phyloP scores from a whole-genome alignment of 2,888 invertebrate genomes.

The Nezara viridula region DNA sequence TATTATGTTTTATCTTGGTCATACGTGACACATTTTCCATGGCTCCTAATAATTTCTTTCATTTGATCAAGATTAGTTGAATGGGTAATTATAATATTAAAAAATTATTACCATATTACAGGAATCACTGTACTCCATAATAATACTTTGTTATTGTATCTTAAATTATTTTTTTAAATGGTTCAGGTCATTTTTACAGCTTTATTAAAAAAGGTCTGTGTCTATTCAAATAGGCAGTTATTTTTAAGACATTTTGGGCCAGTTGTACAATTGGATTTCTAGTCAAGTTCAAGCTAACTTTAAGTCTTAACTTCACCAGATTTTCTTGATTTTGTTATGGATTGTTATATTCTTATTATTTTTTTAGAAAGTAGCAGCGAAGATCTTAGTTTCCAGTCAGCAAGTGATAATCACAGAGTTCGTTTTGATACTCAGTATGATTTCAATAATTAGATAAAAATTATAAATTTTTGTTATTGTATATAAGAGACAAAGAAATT shows the following conservation, averaged over 20 bases:
- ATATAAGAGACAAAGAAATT: slow-evolving; percentile 57
- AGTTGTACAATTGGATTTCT: too few species aligned
- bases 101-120: too few species aligned
- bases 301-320: background rate
- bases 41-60: too few species aligned
- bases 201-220: too few species aligned
- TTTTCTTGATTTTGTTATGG: background rate
- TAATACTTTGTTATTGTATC: background rate
- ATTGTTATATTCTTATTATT: background rate
- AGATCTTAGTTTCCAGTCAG: slow-evolving; percentile 61
- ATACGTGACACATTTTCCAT: too few species aligned
- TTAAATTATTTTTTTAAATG: too few species aligned
- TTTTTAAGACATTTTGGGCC: background rate
- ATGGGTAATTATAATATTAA: too few species aligned
- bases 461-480: slow-evolving; percentile 47
- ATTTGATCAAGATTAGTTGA: too few species aligned
- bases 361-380: slow-evolving; percentile 63
- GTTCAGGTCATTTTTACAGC: too few species aligned
- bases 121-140: background rate
- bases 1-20: too few species aligned
- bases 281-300: too few species aligned
- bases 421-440: slow-evolving; percentile 61
- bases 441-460: slow-evolving; percentile 18
- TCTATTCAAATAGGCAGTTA: background rate
- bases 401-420: slow-evolving; percentile 62